These are phyloP conservation scores for Agonopterix arenella DNA, from an alignment of 2,888 invertebrate species.

Conservation along the genomic window DNA sequence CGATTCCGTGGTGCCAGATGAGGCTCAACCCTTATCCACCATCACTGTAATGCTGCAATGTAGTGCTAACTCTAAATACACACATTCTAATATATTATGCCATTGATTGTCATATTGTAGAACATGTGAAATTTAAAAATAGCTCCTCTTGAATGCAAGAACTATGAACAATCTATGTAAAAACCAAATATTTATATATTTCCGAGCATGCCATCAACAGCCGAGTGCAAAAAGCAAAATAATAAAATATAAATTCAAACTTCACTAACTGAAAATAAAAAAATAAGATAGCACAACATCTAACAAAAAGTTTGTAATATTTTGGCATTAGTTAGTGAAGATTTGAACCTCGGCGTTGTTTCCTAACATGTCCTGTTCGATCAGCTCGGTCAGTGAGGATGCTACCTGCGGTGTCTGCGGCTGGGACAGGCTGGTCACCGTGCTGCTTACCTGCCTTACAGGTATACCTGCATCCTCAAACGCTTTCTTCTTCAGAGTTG, in stretches of 20 bases:
- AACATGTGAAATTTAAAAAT: no score
- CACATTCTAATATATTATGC: no score
- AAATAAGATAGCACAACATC: constrained; percentile 32
- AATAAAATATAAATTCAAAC: constrained; percentile 36
- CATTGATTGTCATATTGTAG: no score
- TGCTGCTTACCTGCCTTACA: constrained; percentile 79
- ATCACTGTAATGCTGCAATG: no score
- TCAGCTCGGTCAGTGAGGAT: constrained; percentile 46
- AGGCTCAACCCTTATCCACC: no score
- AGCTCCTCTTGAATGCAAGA: no score
- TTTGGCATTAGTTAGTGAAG: constrained; percentile 50
- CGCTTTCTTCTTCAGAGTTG: constrained; percentile 90
- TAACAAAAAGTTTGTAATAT: constrained; percentile 16
- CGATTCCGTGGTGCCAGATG: no score
- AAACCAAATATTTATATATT: no score
- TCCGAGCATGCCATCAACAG: constrained; percentile 11
- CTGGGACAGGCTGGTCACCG: constrained; percentile 53
- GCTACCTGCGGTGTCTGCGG: constrained; percentile 47
- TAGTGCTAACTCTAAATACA: no score
- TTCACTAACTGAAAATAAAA: constrained; percentile 39
- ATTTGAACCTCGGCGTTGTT: constrained; percentile 70
- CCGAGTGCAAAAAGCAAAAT: constrained; percentile 15
- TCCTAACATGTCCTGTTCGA: constrained; percentile 59
- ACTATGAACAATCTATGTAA: no score
- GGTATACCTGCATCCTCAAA: constrained; percentile 92